phyloP scores from a whole-genome alignment of 2,888 invertebrate genomes.

The Sinodicranocentrus sp. region DNA sequence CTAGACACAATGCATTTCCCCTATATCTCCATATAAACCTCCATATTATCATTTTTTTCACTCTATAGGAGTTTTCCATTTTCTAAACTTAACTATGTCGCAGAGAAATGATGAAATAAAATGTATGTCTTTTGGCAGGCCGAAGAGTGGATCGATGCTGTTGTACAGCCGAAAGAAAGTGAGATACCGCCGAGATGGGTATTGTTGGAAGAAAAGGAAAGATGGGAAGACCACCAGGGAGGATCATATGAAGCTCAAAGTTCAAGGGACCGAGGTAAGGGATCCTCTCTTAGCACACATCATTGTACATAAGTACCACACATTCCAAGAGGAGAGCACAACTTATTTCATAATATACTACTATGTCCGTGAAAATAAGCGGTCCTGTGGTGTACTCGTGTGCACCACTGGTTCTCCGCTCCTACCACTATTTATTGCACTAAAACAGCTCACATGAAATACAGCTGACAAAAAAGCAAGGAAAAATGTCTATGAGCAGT shows the following conservation, averaged over 20 bases:
- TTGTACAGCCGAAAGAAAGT: slow-evolving; percentile 97
- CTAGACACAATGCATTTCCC: not conserved
- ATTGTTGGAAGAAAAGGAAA: slow-evolving; percentile 99
- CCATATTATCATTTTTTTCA: not conserved
- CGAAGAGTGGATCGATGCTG: slow-evolving; percentile 97
- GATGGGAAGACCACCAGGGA: slow-evolving; percentile 98
- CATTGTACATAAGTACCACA: slow-evolving; percentile 39
- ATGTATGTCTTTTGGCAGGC: slow-evolving; percentile 82
- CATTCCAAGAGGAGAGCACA: slow-evolving; percentile 22
- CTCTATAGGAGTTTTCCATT: not conserved
- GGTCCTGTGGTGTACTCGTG: not conserved
- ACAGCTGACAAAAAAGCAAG: slow-evolving; percentile 6
- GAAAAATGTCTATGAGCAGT: not conserved
- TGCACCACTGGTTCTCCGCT: not conserved
- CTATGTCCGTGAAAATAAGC: too few relatives aligned
- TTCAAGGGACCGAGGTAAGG: slow-evolving; percentile 94
- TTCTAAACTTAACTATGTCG: slow-evolving; percentile 44
- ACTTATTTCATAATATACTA: not conserved
- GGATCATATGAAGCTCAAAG: slow-evolving; percentile 99
- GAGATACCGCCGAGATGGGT: slow-evolving; percentile 96
- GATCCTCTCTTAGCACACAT: slow-evolving; percentile 9
- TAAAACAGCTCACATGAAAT: not conserved
- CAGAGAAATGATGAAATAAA: slow-evolving; percentile 59
- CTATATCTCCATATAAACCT: not conserved
- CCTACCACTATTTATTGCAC: not conserved